Conservation (phyloP, 1,140 invertebrate species). For the Drosophila pseudoobscura region DNA sequence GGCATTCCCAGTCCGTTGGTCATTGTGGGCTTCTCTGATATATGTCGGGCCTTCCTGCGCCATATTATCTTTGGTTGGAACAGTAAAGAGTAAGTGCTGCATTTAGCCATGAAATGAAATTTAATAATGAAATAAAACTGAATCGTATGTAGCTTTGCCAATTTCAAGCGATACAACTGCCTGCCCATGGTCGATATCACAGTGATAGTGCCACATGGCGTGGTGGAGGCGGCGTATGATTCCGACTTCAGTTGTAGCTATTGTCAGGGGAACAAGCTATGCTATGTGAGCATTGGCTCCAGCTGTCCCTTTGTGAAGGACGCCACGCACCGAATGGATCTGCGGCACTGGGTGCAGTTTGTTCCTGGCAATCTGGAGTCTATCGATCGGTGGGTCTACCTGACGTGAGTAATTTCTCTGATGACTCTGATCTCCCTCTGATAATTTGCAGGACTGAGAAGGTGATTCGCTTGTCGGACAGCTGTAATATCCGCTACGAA, state of each 20-base stretch:
- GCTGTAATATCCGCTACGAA: conserved; percentile 51
- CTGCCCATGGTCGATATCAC: conserved; percentile 56
- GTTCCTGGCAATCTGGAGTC: conserved; percentile 29
- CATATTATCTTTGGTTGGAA: conserved; percentile 61
- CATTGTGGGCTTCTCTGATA: conserved; percentile 49
- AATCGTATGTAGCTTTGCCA: conserved; percentile 19
- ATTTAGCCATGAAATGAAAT: neutral
- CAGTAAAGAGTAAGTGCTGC: conserved; percentile 40
- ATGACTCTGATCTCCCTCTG: no score
- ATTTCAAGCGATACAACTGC: conserved; percentile 43
- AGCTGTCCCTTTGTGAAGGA: conserved; percentile 51
- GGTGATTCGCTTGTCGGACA: conserved; percentile 19
- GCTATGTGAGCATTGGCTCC: conserved; percentile 40
- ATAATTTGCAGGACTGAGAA: neutral
- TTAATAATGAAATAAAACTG: no score
- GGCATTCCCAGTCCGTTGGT: conserved; percentile 30
- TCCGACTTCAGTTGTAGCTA: conserved; percentile 18
- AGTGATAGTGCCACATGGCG: conserved; percentile 38
- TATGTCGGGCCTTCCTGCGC: conserved; percentile 45
- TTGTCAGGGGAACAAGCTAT: conserved; percentile 13
- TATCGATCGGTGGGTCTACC: conserved; percentile 44
- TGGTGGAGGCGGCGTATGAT: conserved; percentile 61
- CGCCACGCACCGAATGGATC: conserved; percentile 49
- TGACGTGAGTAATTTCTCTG: no score
- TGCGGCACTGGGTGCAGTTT: conserved; percentile 61